Percentiles rank a stretch among this genome's conserved stretches.
Evolutionary conservation across 2,113 vertebrate genomes (phyloP).

Genomic region (Mus pahari): DNA sequence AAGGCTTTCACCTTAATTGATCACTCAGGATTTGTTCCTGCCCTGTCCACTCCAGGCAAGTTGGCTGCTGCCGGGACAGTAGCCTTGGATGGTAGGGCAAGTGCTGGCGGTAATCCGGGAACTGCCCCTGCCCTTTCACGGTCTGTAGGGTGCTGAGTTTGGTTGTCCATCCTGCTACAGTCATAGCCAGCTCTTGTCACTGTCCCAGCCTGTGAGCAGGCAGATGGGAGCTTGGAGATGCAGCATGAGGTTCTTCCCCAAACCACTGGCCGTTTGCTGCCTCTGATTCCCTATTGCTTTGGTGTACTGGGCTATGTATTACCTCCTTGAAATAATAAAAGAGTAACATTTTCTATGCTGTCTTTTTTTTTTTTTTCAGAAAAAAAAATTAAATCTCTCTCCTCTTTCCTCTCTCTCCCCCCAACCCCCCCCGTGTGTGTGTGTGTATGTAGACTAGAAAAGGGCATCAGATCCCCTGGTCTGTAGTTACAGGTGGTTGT

Average conservation of each 20-base stretch:
- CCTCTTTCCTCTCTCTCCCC: too few relatives aligned
- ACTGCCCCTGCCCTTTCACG: neutral
- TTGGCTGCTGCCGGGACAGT: neutral
- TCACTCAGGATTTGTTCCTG: slow-evolving; percentile 68
- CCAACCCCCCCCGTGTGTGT: neutral
- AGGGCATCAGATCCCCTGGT: neutral
- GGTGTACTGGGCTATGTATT: slow-evolving; percentile 71
- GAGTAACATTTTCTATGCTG: slow-evolving; percentile 76
- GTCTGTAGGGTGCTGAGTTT: neutral
- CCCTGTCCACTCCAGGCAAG: slow-evolving; percentile 32
- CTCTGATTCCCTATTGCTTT: slow-evolving; percentile 76
- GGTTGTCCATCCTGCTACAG: neutral
- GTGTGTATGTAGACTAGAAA: neutral
- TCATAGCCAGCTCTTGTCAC: neutral
- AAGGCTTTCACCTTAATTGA: slow-evolving; percentile 73
- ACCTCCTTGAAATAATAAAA: slow-evolving; percentile 83
- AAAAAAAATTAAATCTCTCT: neutral
- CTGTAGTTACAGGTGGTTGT: neutral
- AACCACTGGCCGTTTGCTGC: slow-evolving; percentile 63
- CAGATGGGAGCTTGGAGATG: neutral
- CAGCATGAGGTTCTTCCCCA: slow-evolving; percentile 55
- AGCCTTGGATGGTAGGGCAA: fast-evolving
- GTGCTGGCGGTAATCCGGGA: neutral
- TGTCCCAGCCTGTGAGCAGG: neutral
- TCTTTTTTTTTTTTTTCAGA: neutral